A percentile compares a stretch with the other conserved stretches of the same genome.
Conservation (phyloP, 2,113 vertebrate genomes). For the Phainopepla nitens region DNA sequence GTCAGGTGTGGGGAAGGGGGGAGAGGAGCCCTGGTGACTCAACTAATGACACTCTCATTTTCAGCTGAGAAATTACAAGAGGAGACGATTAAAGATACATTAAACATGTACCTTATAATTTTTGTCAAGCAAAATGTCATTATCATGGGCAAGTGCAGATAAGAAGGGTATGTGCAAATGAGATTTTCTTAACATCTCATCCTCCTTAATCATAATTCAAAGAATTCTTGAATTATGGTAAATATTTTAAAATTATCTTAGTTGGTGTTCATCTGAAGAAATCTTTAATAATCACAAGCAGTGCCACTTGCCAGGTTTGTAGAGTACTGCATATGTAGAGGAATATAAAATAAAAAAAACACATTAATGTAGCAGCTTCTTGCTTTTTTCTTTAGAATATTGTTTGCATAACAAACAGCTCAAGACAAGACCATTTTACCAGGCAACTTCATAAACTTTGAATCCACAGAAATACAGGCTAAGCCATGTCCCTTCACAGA, state of each 20-base stretch:
- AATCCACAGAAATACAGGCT: not conserved
- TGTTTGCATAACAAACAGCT: not conserved
- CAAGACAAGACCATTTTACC: not conserved
- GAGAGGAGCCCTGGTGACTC: not conserved
- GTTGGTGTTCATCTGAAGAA: slow-evolving; percentile 27
- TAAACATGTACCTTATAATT: slow-evolving; percentile 21
- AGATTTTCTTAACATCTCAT: not conserved
- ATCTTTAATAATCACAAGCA: slow-evolving; percentile 31
- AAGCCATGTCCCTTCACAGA: not conserved
- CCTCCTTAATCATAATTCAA: slow-evolving; percentile 23
- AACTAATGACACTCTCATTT: slow-evolving; percentile 18
- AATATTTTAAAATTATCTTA: slow-evolving; percentile 34
- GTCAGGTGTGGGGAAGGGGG: not conserved
- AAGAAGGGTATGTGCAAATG: not conserved
- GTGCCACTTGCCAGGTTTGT: not conserved
- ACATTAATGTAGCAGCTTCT: not conserved
- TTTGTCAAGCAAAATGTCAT: slow-evolving; percentile 24
- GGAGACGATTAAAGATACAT: slow-evolving; percentile 3
- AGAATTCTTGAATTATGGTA: slow-evolving; percentile 27
- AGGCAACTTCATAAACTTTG: not conserved
- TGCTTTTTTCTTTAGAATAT: not conserved
- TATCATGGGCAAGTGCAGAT: slow-evolving; percentile 9
- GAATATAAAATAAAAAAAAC: not conserved
- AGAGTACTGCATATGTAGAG: not conserved
- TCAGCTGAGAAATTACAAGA: slow-evolving; percentile 8